Base-by-base conservation (phyloP, 1,140 invertebrate species). In the Tetragonula clypearis region DNA sequence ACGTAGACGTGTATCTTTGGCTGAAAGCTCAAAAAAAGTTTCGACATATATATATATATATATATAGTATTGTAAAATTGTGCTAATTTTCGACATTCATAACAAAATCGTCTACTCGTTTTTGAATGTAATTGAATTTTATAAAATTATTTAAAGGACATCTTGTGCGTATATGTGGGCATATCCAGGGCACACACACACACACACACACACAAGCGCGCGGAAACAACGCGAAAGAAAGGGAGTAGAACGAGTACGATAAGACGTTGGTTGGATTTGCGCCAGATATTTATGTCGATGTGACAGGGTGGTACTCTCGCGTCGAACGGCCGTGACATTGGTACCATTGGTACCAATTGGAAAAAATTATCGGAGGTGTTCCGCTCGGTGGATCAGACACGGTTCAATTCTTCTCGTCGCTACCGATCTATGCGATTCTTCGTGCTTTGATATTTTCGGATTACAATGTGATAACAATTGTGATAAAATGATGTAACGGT, bases 231-330 rank as follows among this genome's bases (percentile, higher is more conserved):
- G 14, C 15, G 65, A 26, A 66, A 49, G 79, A 78, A 56, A 75
- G 30, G 55, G 58, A 66, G 26, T 68, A 30, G 14, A 26, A 26
- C 12, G 19, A 41, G 86, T 8, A 49, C 41, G 78, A 90, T 86
- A 86, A 87, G 66, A 55, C 49, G 21, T 11, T 21, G 56, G 65
- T 69, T 90, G 86, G 74, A 88, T 69, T 30, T 26, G 4, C 12
- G 86, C 88, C 89, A 90, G 84, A 87, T 85, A 89, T 89, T 85
- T 90, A 85, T 79, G 78, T 66, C 87, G 85, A 82, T 86, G 80
- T 30, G 30, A 73, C 49, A 55, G 65, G 62, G 41, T 68, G 53
- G 77, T 72, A 12, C 35, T 30, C 53, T 30, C 65, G 19, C 21
- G 30, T 55, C 60, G 81, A 21, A 77, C 71, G 86, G n/a, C 86